A percentile compares a stretch with the other conserved stretches of the same genome.
Evolutionary conservation across 2,888 invertebrate genomes (phyloP).

Genomic region (Tenthredo livida): DNA sequence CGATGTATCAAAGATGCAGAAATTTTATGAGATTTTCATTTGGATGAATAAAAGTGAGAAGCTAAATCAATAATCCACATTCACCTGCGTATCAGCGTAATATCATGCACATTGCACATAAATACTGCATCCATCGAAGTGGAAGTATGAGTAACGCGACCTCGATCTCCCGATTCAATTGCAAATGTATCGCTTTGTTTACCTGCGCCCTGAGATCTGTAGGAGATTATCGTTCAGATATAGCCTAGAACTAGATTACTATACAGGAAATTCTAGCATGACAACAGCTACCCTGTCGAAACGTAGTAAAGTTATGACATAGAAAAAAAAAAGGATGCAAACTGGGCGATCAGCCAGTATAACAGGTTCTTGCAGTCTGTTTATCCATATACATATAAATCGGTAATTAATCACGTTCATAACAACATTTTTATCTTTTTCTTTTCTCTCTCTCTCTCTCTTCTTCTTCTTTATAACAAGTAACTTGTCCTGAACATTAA

Average conservation of each 20-base stretch:
- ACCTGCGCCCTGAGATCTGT: not conserved
- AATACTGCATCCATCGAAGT: not conserved
- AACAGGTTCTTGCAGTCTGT: constrained; percentile 29
- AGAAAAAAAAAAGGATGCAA: constrained; percentile 19
- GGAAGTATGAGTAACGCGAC: constrained; percentile 36
- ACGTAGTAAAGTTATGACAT: not conserved
- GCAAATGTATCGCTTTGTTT: constrained; percentile 41
- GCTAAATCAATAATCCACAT: not conserved
- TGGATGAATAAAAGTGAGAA: not conserved
- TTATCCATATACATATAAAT: not conserved
- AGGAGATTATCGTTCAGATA: not conserved
- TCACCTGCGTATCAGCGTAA: not conserved
- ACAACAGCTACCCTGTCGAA: not conserved
- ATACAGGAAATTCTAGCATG: not conserved
- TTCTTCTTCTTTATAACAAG: not conserved
- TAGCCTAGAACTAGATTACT: not conserved
- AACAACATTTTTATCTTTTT: not conserved
- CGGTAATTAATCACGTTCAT: constrained; percentile 26
- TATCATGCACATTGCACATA: not conserved
- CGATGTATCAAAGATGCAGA: not conserved
- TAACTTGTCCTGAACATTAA: constrained; percentile 4
- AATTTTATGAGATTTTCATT: not conserved
- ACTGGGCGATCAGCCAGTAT: constrained; percentile 1
- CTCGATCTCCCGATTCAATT: constrained; percentile 43
- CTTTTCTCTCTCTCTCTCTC: not conserved